Evolutionary conservation across 2,797 vertebrate genomes (phyloP), one percentile per base, ranked within the genome.

Genomic region (Thunnus albacares): DNA sequence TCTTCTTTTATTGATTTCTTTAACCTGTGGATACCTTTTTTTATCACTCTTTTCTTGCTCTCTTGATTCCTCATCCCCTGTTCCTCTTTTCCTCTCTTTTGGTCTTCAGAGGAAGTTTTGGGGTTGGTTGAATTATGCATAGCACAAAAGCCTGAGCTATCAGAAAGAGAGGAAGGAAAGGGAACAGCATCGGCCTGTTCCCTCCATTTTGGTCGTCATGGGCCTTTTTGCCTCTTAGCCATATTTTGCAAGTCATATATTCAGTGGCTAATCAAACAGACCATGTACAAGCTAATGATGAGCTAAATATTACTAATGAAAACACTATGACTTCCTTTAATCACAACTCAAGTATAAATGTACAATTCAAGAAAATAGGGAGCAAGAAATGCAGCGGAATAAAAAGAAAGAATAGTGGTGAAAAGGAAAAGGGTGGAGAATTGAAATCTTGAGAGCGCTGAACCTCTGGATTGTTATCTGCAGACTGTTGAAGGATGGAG

Each of bases 391-490:
- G 22, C 52, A 9, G 24, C 68, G 47, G 18, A 8, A 30, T 33
- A 8, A 28, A 75, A 71, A 41, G 1, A 70, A 20, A 71, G 26
- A 53, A 55, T 14, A 66, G 4, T 20, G 2, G 2, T 28, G 24
- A 43, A 35, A 53, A 56, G 8, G 13, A 56, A 0, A 47, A 41
- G 15, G 28, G n/a, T 22, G 43, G 66, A 72, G 63, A 70, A 35
- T 55, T 61, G 1, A 72, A 80, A 77, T 74, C 69, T 72, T 45
- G 35, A 67, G 53, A 56, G 51, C n/a, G 12, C 26, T 74, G 52
- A 76, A 84, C 70, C 68, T 80, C 30, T 67, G 76, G 79, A 72
- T 83, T 60, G 30, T 79, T 86, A 86, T 89, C 88, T 75, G 49
- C 49, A 73, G 26, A 75, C 56, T 68, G 41, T 58, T 3, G 41